Conservation (phyloP, 2,888 invertebrate species). For the Sesia apiformis region DNA sequence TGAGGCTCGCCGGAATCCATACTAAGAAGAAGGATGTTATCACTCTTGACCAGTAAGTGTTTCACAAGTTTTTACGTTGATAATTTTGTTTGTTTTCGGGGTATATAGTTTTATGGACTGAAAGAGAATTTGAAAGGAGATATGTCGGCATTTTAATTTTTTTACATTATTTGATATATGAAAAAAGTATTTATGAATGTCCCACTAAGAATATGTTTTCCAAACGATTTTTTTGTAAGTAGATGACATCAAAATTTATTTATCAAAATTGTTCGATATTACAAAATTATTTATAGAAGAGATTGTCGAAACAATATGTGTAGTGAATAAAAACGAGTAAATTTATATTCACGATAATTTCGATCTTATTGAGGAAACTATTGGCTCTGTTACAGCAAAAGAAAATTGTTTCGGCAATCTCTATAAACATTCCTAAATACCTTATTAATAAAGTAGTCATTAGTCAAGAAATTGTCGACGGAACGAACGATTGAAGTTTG, state of each 20-base stretch:
- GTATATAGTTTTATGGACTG: not conserved
- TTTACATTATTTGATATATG: not conserved
- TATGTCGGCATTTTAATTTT: conserved; percentile 11
- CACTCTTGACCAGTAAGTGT: conserved; percentile 95
- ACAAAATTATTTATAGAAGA: not conserved
- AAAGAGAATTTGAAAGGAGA: conserved; percentile 4
- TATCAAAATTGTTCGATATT: too few species aligned
- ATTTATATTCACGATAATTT: too few species aligned
- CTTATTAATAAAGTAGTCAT: not conserved
- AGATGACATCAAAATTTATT: not conserved
- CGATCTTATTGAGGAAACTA: too few species aligned
- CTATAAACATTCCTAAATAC: conserved; percentile 4
- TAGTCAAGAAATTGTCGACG: conserved; percentile 10
- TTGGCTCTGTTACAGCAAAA: too few species aligned
- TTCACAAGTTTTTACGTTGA: not conserved
- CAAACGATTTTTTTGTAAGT: not conserved
- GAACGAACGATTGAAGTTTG: conserved; percentile 8
- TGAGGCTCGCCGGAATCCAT: conserved; percentile 91
- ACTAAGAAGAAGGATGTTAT: conserved; percentile 93
- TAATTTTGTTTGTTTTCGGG: not conserved
- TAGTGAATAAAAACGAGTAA: too few species aligned
- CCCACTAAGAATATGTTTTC: not conserved
- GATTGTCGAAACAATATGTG: not conserved
- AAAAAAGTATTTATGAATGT: not conserved
- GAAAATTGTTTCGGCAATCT: not conserved